These are phyloP conservation scores for Macaria liturata DNA, from an alignment of 2,888 invertebrate genomes.

Conservation along the genomic window DNA sequence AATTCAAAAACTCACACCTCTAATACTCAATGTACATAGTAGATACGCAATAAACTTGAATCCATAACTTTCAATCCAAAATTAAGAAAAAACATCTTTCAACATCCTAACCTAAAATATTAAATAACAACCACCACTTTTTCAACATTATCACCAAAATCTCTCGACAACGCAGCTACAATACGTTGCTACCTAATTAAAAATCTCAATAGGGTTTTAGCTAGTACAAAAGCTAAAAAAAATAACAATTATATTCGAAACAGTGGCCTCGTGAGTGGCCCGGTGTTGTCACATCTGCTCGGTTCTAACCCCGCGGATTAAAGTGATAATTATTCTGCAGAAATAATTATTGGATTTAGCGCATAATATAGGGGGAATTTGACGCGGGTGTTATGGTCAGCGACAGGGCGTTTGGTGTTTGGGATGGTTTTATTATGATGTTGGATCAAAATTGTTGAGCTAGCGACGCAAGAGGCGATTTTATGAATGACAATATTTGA, in stretches of 20 bases:
- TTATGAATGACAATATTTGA: too few relatives aligned
- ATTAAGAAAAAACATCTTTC: too few relatives aligned
- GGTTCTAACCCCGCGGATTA: conserved; percentile 69
- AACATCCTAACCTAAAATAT: too few relatives aligned
- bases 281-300: conserved; percentile 81
- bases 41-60: too few relatives aligned
- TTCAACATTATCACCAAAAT: conserved; percentile 39
- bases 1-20: too few relatives aligned
- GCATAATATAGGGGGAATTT: conserved; percentile 23
- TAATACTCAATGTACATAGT: too few relatives aligned
- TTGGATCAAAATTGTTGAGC: too few relatives aligned
- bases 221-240: conserved; percentile 66
- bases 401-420: conserved; percentile 1
- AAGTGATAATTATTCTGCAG: conserved; percentile 78
- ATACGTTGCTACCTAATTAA: conserved; percentile 76
- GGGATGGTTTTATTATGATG: conserved; percentile 2
- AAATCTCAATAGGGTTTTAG: conserved; percentile 66
- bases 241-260: conserved; percentile 78
- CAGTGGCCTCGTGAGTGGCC: conserved; percentile 79
- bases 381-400: conserved; percentile 20
- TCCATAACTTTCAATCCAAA: too few relatives aligned
- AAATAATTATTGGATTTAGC: conserved; percentile 76
- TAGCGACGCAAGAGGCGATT: too few relatives aligned
- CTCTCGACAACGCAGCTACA: neutral
- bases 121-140: too few relatives aligned